Evolutionary conservation across 2,888 invertebrate genomes (phyloP).

Genomic region (Drosophila pseudotakahashii): DNA sequence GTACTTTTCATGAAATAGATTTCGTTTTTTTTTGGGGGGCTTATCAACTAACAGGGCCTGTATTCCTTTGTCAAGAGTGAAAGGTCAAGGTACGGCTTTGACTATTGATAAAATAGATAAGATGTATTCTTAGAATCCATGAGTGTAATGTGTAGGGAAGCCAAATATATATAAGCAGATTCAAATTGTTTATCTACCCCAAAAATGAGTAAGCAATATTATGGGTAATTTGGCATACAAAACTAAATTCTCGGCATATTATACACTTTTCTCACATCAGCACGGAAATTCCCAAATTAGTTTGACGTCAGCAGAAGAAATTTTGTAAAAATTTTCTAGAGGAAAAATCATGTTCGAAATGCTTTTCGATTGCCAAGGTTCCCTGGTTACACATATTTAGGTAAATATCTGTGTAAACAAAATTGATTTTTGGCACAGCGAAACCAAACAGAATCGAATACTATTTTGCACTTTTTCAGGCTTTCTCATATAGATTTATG

Average conservation of each 20-base stretch:
- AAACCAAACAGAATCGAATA: constrained; percentile 25
- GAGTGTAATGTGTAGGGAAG: background rate
- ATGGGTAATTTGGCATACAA: constrained; percentile 18
- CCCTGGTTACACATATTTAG: constrained; percentile 26
- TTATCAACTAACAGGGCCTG: constrained; percentile 16
- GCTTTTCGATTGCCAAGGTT: constrained; percentile 63
- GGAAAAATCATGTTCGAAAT: constrained; percentile 28
- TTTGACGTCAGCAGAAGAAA: constrained; percentile 33
- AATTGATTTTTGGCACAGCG: constrained; percentile 55
- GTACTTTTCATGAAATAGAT: constrained; percentile 8
- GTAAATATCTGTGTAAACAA: constrained; percentile 22
- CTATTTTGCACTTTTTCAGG: constrained; percentile 11
- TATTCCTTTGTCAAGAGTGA: constrained; percentile 31
- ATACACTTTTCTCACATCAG: constrained; percentile 33
- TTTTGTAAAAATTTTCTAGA: constrained; percentile 15
- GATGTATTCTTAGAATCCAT: constrained; percentile 25
- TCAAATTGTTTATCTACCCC: background rate
- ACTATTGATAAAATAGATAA: constrained; percentile 44
- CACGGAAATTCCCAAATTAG: constrained; percentile 43
- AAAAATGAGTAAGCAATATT: constrained; percentile 52
- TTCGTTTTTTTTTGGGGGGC: constrained; percentile 1
- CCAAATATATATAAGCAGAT: constrained; percentile 7
- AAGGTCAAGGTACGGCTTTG: constrained; percentile 52
- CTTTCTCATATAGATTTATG: constrained; percentile 19
- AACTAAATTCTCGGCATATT: constrained; percentile 28